Conservation (phyloP, 2,888 invertebrate genomes). For the Biston stratarius region DNA sequence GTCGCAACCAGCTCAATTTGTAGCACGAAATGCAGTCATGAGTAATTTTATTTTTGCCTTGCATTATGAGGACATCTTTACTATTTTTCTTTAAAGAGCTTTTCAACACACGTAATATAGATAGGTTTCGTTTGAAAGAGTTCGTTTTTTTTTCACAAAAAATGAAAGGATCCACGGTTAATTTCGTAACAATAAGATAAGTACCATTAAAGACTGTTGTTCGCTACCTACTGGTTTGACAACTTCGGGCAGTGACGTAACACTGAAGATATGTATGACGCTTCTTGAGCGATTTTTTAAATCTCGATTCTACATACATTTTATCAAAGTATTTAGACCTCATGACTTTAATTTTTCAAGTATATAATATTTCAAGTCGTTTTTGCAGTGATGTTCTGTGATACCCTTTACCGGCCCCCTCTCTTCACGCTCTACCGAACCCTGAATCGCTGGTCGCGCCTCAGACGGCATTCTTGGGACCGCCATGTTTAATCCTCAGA, state of each 20-base stretch:
- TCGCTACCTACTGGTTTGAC: slow-evolving; percentile 6
- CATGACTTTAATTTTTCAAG: slow-evolving; percentile 4
- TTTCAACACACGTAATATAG: neutral
- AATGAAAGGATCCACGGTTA: neutral
- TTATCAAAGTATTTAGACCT: neutral
- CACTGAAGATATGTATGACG: neutral
- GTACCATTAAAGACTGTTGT: slow-evolving; percentile 3
- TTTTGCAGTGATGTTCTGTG: slow-evolving; percentile 42
- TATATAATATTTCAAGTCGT: slow-evolving; percentile 36
- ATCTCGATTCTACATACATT: neutral
- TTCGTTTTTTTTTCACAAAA: neutral
- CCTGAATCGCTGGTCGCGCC: slow-evolving; percentile 75
- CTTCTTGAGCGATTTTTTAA: neutral
- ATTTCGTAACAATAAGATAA: neutral
- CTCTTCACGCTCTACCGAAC: slow-evolving; percentile 75
- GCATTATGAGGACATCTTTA: neutral
- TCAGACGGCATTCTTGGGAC: slow-evolving; percentile 58
- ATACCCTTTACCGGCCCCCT: slow-evolving; percentile 76
- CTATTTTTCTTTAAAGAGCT: neutral
- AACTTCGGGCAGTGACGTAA: neutral
- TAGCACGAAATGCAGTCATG: neutral
- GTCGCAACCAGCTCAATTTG: slow-evolving; percentile 8
- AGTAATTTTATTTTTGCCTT: neutral
- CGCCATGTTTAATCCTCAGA: slow-evolving; percentile 36
- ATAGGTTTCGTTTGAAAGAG: slow-evolving; percentile 1